These are phyloP conservation scores for Platerodrilus igneus DNA, from an alignment of 2,888 invertebrate species.

Conservation along the genomic window DNA sequence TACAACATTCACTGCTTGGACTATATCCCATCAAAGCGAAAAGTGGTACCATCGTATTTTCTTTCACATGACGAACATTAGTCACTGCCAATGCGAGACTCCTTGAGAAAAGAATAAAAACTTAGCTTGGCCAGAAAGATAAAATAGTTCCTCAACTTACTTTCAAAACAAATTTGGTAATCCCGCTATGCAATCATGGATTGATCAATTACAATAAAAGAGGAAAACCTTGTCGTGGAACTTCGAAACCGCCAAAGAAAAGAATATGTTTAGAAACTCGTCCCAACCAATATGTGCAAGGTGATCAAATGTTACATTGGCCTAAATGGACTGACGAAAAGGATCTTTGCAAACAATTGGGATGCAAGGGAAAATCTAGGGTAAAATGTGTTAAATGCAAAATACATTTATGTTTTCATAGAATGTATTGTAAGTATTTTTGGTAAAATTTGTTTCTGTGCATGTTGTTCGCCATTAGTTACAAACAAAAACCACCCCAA, in stretches of 20 bases:
- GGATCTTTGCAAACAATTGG: conserved; percentile 7
- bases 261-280: conserved; percentile 8
- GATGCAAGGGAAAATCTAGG: conserved; percentile 11
- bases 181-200: conserved; percentile 8
- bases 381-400: conserved; percentile 15
- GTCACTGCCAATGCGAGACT: conserved; percentile 23
- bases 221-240: conserved; percentile 5
- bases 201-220: neutral
- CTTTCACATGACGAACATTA: conserved; percentile 25
- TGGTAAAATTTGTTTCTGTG: too few relatives aligned
- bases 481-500: too few relatives aligned
- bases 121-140: conserved; percentile 5
- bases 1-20: conserved; percentile 23
- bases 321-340: conserved; percentile 5
- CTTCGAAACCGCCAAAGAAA: conserved; percentile 1
- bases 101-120: conserved; percentile 18
- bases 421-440: too few relatives aligned
- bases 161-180: conserved; percentile 12
- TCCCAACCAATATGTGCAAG: conserved; percentile 1
- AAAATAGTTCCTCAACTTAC: conserved; percentile 10
- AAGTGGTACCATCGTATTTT: conserved; percentile 27
- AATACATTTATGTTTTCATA: conserved; percentile 8
- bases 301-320: conserved; percentile 2
- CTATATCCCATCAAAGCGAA: conserved; percentile 24
- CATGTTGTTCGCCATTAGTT: too few relatives aligned